These are phyloP conservation scores for Unio delphinus DNA, from an alignment of 2,888 invertebrate genomes.

Conservation along the genomic window DNA sequence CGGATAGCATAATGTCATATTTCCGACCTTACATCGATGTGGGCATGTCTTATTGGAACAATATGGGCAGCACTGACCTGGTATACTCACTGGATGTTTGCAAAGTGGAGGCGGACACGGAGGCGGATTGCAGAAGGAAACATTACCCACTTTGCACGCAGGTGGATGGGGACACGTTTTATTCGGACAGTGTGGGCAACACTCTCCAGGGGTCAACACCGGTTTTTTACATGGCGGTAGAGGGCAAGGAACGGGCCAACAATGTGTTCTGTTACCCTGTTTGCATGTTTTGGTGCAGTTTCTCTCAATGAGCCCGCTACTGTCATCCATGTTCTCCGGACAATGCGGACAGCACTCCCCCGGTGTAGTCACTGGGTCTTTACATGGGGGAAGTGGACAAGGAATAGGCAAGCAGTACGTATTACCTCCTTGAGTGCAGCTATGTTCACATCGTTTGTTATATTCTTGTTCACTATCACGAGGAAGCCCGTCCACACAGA, in stretches of 20 bases:
- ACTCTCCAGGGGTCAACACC: constrained; percentile 18
- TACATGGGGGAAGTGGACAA: too few relatives aligned
- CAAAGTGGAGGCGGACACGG: constrained; percentile 21
- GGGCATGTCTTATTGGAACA: constrained; percentile 18
- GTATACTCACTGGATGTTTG: constrained; percentile 13
- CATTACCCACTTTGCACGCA: too few relatives aligned
- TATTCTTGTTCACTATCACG: too few relatives aligned
- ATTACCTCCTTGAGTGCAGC: too few relatives aligned
- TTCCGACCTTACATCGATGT: constrained; percentile 18
- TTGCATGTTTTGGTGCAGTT: too few relatives aligned
- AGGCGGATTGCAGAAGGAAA: constrained; percentile 11
- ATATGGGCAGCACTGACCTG: constrained; percentile 22
- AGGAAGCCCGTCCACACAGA: too few relatives aligned
- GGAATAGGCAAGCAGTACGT: too few relatives aligned
- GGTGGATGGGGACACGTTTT: neutral
- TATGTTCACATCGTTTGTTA: too few relatives aligned
- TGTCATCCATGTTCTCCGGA: too few relatives aligned
- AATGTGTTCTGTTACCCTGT: neutral
- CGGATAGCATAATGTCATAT: constrained; percentile 20
- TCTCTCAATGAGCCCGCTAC: too few relatives aligned
- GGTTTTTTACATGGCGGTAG: constrained; percentile 15
- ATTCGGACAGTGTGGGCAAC: constrained; percentile 21
- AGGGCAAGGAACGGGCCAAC: constrained; percentile 23
- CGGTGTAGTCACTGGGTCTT: too few relatives aligned
- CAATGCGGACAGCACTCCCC: too few relatives aligned